These are phyloP conservation scores for Chydorus sphaericus DNA, from an alignment of 2,888 invertebrate species.

Conservation along the genomic window DNA sequence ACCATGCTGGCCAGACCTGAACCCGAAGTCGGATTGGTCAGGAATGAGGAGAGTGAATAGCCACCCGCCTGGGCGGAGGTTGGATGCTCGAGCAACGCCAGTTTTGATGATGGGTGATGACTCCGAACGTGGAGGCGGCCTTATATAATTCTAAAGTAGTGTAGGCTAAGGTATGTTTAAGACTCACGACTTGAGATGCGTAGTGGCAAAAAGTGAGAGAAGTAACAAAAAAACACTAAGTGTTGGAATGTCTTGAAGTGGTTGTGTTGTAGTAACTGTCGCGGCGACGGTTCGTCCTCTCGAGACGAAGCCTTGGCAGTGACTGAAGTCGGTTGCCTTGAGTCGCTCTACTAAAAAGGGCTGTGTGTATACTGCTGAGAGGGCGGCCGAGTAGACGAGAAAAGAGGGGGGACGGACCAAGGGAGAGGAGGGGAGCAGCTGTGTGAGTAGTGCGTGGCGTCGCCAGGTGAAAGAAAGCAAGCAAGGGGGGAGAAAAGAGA, in stretches of 20 bases:
- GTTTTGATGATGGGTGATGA: constrained; percentile 3
- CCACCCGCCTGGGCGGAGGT: constrained; percentile 6
- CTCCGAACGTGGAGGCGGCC: neutral
- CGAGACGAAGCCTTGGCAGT: constrained; percentile 10
- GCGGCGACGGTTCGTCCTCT: constrained; percentile 5
- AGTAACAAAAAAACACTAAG: neutral
- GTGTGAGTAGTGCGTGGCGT: too few species aligned
- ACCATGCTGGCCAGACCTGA: constrained; percentile 13
- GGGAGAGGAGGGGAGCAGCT: constrained; percentile 1
- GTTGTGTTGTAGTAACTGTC: neutral
- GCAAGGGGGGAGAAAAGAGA: neutral
- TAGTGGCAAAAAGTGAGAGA: too few species aligned
- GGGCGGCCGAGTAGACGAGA: too few species aligned
- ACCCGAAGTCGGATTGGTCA: constrained; percentile 2
- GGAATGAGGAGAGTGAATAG: constrained; percentile 10
- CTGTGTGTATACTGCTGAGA: too few species aligned
- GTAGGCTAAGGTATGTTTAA: neutral
- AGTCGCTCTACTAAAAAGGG: constrained; percentile 14
- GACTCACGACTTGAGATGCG: neutral
- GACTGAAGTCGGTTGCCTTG: constrained; percentile 14
- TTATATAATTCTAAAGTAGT: neutral
- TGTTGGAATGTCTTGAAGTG: neutral
- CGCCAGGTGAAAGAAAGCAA: constrained; percentile 10
- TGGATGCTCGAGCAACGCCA: constrained; percentile 15
- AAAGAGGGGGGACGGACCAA: neutral